Percentiles rank a stretch among this genome's conserved stretches.
phyloP scores from a whole-genome alignment of 2,888 invertebrate genomes.

The Apamea crenata region DNA sequence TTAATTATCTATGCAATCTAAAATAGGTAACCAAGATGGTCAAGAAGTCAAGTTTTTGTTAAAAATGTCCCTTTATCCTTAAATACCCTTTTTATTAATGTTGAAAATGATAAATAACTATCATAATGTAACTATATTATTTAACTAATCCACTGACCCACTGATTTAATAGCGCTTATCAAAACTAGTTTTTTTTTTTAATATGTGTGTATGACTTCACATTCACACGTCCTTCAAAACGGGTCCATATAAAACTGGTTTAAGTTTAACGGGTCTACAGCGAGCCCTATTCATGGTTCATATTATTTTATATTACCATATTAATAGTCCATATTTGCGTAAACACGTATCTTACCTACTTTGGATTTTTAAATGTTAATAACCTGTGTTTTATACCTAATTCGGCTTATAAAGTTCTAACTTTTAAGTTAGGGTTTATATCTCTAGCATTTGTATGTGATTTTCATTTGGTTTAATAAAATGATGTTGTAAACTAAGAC shows the following conservation, averaged over 20 bases:
- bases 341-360: conserved; percentile 1
- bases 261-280: not conserved
- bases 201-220: not conserved
- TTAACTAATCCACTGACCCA: conserved; percentile 18
- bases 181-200: conserved; percentile 26
- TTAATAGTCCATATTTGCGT: conserved; percentile 9
- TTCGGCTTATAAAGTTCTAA: not conserved
- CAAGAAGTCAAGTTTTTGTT: not conserved
- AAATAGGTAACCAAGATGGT: not conserved
- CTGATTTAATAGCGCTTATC: conserved; percentile 10
- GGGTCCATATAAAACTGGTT: conserved; percentile 7
- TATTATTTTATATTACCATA: conserved; percentile 23
- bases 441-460: not conserved
- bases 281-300: not conserved
- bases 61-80: not conserved
- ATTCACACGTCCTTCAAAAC: conserved; percentile 32
- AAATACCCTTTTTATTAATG: not conserved
- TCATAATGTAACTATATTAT: not conserved
- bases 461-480: no score
- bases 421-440: not conserved
- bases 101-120: not conserved
- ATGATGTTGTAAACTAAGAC: not conserved
- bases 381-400: not conserved
- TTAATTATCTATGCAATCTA: not conserved
- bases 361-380: conserved; percentile 1